Conservation (phyloP, 2,797 vertebrate species). For the Mus caroli region DNA sequence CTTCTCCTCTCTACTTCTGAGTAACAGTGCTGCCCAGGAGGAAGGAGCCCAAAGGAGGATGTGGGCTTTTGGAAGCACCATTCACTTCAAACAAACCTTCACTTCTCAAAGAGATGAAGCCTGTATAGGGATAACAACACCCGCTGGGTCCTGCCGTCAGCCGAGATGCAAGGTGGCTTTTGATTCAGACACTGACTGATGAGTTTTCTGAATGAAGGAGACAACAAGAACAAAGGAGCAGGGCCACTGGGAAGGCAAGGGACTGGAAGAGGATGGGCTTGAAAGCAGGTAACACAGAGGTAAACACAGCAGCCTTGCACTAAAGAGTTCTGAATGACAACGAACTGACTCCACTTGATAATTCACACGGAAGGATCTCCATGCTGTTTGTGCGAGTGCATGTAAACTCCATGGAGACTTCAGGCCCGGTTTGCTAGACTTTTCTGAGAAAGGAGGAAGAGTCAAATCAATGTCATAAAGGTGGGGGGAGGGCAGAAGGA, state of each 20-base stretch:
- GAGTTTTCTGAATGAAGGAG: conserved; percentile 74
- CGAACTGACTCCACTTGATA: conserved; percentile 66
- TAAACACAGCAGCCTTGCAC: conserved; percentile 65
- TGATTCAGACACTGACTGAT: conserved; percentile 81
- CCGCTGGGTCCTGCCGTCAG: conserved; percentile 19
- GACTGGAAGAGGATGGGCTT: conserved; percentile 70
- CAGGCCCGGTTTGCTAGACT: conserved; percentile 60
- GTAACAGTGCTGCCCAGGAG: conserved; percentile 32
- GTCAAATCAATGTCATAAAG: conserved; percentile 58
- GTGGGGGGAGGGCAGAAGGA: conserved; percentile 28
- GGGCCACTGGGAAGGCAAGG: conserved; percentile 62
- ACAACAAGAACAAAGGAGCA: conserved; percentile 64
- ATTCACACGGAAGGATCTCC: conserved; percentile 72
- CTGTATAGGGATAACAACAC: conserved; percentile 64
- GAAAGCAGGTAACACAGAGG: conserved; percentile 79
- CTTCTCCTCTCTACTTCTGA: neutral
- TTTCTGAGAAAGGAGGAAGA: conserved; percentile 45
- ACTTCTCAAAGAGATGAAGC: conserved; percentile 75
- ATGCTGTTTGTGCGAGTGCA: conserved; percentile 27
- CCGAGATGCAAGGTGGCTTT: conserved; percentile 64
- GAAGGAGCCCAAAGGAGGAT: conserved; percentile 67
- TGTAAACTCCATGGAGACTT: conserved; percentile 55
- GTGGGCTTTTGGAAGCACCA: conserved; percentile 82
- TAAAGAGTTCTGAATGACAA: conserved; percentile 71
- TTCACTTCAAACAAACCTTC: conserved; percentile 81